Percentiles rank a stretch among this genome's conserved stretches.
Conservation (phyloP, 2,797 vertebrate species). For the Xiphorhynchus erythropygius region DNA sequence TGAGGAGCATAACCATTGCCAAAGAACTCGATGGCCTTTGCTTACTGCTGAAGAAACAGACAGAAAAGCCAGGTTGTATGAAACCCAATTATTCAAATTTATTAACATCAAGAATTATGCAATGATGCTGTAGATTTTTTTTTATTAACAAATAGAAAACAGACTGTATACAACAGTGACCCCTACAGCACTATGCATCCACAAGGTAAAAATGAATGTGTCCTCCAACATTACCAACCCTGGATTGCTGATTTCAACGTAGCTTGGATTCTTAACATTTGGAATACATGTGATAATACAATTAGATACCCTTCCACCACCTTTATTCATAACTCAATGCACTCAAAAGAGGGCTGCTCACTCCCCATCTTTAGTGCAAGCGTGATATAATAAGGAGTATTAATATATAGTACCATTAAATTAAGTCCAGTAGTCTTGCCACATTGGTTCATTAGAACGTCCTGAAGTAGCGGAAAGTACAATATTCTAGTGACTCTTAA, state of each 20-base stretch:
- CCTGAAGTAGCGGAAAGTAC: slow-evolving; percentile 75
- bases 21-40: neutral
- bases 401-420: slow-evolving; percentile 89
- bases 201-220: slow-evolving; percentile 96
- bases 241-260: slow-evolving; percentile 76
- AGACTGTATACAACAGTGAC: slow-evolving; percentile 92
- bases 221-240: slow-evolving; percentile 80
- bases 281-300: slow-evolving; percentile 76
- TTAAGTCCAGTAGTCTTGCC: slow-evolving; percentile 85
- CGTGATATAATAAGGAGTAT: slow-evolving; percentile 85
- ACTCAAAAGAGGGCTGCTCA: slow-evolving; percentile 73
- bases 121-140: slow-evolving; percentile 88
- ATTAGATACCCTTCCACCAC: slow-evolving; percentile 81
- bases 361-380: slow-evolving; percentile 78
- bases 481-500: slow-evolving; percentile 76
- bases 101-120: slow-evolving; percentile 92
- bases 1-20: neutral
- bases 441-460: slow-evolving; percentile 81
- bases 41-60: slow-evolving; percentile 66
- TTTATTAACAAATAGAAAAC: slow-evolving; percentile 98
- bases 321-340: slow-evolving; percentile 77
- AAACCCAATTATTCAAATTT: slow-evolving; percentile 95
- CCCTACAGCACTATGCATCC: slow-evolving; percentile 90
- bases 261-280: slow-evolving; percentile 71
- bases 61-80: slow-evolving; percentile 80